Evolutionary conservation across 1,140 invertebrate genomes (phyloP), one percentile per base, ranked within the genome.

Genomic region (Saxidomus purpurata): DNA sequence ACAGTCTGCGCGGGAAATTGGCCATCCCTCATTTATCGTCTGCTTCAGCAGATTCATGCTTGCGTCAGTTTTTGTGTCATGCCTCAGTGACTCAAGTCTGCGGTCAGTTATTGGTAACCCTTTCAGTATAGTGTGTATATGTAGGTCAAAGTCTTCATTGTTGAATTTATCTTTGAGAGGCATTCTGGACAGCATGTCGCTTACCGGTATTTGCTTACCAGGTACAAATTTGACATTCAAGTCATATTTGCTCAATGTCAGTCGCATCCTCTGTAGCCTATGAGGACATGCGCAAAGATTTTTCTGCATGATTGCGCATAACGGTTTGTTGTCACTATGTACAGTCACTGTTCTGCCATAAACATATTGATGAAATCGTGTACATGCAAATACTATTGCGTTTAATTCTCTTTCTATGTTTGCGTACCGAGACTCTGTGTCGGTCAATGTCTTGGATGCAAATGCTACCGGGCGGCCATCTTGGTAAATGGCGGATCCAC

Each of bases 401-500:
- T 96, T 92, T 4, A 96, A 93, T 91, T 97, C 96, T 82, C 95
- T 93, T 79, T 97, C 96, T 6, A 96, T 95, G 92, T 96, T 95
- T 28, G 93, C 95, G 86, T 96, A 96, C 31, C 96, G 96, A 59
- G 92, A 28, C 90, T 97, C 95, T 67, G 94, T 93, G 17, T 90
- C 19, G 8, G 95, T 96, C 22, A 96, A 90, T 15, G 94, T 91
- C 36, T 95, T 91, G 4, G 96, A 96, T 11, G 95, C 95, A 89
- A 93, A 96, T 2, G 95, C 94, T 2, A 96, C 92, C 0, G 95
- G 95, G 88, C 91, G 95, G 93, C 25, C 79, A 67, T 96, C 92
- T 91, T 97, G 96, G 17, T 95, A 67, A 4, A 96, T 59, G 11
- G 94, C 94, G 52, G 94, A 94, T 15, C 95, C 96, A 22, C 96